These are phyloP conservation scores for Chymomyza amoena DNA, from an alignment of 2,888 invertebrate genomes.

Conservation along the genomic window DNA sequence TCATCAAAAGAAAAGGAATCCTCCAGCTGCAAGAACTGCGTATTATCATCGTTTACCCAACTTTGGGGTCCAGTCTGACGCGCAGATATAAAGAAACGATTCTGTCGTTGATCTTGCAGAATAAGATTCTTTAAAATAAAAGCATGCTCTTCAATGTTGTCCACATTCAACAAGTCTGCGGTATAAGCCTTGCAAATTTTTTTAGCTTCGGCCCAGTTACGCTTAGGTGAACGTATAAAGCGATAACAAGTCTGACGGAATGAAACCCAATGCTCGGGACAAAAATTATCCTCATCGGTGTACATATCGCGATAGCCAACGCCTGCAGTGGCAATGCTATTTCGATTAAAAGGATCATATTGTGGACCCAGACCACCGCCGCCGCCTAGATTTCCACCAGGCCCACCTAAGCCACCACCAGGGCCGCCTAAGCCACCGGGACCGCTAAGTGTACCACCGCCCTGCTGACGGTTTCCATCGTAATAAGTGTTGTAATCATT, in stretches of 20 bases:
- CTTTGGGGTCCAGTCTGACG: slow-evolving; percentile 86
- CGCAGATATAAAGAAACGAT: slow-evolving; percentile 92
- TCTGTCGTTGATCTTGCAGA: slow-evolving; percentile 90
- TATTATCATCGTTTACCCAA: slow-evolving; percentile 93
- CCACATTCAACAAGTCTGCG: slow-evolving; percentile 89
- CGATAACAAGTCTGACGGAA: slow-evolving; percentile 91
- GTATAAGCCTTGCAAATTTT: slow-evolving; percentile 91
- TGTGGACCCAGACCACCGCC: slow-evolving; percentile 50
- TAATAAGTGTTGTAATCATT: slow-evolving; percentile 46
- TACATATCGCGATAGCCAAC: slow-evolving; percentile 63
- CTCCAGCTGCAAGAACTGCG: slow-evolving; percentile 87
- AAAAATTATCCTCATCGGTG: slow-evolving; percentile 79
- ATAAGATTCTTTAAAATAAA: slow-evolving; percentile 91
- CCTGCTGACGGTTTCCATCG: slow-evolving; percentile 29
- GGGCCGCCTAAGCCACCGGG: slow-evolving; percentile 6
- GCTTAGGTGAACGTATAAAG: slow-evolving; percentile 92
- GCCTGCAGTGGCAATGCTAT: slow-evolving; percentile 36
- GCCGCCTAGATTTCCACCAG: slow-evolving; percentile 16
- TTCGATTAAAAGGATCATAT: slow-evolving; percentile 72
- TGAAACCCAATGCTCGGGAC: slow-evolving; percentile 93
- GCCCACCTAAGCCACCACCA: too few species aligned
- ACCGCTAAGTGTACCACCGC: slow-evolving; percentile 15
- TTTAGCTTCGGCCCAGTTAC: slow-evolving; percentile 88
- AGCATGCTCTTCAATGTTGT: slow-evolving; percentile 90
- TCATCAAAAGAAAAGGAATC: slow-evolving; percentile 88